phyloP scores from a whole-genome alignment of 2,113 vertebrate species.

The Ardeotis arabs region DNA sequence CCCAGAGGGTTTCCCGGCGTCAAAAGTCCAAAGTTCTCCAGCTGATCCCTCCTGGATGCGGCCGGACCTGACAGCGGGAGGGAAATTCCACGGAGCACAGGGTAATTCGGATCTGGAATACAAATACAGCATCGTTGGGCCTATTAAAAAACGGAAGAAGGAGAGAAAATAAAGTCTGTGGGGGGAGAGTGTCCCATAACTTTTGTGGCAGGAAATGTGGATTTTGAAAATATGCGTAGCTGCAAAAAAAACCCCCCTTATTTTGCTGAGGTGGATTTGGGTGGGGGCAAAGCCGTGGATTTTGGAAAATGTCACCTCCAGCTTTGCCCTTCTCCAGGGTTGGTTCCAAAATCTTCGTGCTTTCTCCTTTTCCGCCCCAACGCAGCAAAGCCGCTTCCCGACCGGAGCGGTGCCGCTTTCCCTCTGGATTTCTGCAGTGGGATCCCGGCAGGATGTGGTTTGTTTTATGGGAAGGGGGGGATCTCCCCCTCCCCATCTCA shows the following conservation, averaged over 20 bases:
- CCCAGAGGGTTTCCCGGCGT: background rate
- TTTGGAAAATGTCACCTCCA: background rate
- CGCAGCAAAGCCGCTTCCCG: rapidly evolving
- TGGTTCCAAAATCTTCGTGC: rapidly evolving
- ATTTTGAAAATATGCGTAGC: background rate
- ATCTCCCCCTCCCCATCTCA: background rate
- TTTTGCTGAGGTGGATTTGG: background rate
- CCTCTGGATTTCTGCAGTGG: background rate
- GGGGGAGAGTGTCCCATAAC: background rate
- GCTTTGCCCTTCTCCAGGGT: background rate
- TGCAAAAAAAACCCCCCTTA: background rate
- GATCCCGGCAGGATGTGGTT: background rate
- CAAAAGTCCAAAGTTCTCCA: background rate
- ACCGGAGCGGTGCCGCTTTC: rapidly evolving
- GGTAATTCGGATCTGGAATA: background rate
- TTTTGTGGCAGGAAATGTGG: conserved; percentile 20
- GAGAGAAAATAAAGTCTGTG: background rate
- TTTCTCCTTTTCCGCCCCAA: background rate
- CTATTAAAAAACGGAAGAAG: background rate
- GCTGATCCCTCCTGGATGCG: background rate
- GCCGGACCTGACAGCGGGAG: background rate
- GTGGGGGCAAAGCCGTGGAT: background rate
- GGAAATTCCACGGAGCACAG: background rate
- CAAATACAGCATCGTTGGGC: rapidly evolving
- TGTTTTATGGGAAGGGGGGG: background rate